Evolutionary conservation across 2,113 vertebrate species (phyloP).

Genomic region (Hippocampus guttulatus): DNA sequence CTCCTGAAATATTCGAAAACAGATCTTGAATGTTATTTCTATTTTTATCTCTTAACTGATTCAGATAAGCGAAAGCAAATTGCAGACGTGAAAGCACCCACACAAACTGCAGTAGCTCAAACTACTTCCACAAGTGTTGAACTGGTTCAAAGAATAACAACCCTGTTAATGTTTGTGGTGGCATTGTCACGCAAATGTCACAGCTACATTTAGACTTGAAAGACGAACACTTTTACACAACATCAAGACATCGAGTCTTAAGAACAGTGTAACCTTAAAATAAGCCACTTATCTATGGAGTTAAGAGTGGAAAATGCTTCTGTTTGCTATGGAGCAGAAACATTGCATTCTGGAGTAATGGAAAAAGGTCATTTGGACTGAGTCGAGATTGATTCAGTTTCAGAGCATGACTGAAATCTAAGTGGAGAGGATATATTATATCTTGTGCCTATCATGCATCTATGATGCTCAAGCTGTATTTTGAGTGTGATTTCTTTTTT

Average conservation of each 20-base stretch:
- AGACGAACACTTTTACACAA: too few relatives aligned
- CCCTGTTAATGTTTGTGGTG: not conserved
- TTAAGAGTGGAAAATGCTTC: not conserved
- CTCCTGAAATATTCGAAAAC: slow-evolving; percentile 7
- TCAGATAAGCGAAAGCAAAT: too few relatives aligned
- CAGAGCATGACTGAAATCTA: not conserved
- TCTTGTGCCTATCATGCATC: not conserved
- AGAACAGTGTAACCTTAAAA: not conserved
- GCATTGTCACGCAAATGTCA: not conserved
- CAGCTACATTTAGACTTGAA: not conserved
- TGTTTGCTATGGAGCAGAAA: not conserved
- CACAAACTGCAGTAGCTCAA: too few relatives aligned
- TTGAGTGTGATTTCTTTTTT: not conserved
- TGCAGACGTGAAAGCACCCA: too few relatives aligned
- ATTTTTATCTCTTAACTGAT: too few relatives aligned
- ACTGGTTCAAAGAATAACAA: too few relatives aligned
- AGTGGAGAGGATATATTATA: not conserved
- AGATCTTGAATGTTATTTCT: too few relatives aligned
- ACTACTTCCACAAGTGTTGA: too few relatives aligned
- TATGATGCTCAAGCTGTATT: not conserved
- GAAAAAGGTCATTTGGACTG: not conserved
- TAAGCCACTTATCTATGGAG: not conserved
- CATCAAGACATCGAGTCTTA: not conserved
- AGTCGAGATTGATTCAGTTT: not conserved
- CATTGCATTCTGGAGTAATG: not conserved